phyloP scores from a whole-genome alignment of 2,888 invertebrate genomes.

The Sphaerophoria rueppellii region DNA sequence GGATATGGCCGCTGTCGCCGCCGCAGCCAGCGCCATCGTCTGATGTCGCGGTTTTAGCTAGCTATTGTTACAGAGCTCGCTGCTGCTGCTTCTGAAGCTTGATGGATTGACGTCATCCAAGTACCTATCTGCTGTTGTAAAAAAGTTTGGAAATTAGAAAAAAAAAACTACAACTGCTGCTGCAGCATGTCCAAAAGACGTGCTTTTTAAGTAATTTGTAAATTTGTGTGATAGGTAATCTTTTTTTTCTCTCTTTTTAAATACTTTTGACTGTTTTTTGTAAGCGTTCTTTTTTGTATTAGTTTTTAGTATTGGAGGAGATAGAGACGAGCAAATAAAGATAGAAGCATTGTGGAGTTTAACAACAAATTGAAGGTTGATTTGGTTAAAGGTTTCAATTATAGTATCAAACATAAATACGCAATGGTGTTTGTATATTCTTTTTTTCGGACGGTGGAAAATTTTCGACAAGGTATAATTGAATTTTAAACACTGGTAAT shows the following conservation, averaged over 20 bases:
- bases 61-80: constrained; percentile 5
- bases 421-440: too few relatives aligned
- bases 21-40: background rate
- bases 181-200: constrained; percentile 70
- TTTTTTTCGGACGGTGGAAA: too few relatives aligned
- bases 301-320: background rate
- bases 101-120: constrained; percentile 67
- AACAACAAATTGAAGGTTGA: constrained; percentile 69
- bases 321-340: constrained; percentile 6
- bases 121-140: constrained; percentile 41
- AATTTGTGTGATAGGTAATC: constrained; percentile 46
- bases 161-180: constrained; percentile 30
- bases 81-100: constrained; percentile 33
- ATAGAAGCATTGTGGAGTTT: constrained; percentile 58
- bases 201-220: constrained; percentile 70
- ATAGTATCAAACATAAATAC: constrained; percentile 52
- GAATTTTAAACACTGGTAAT: too few relatives aligned
- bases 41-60: constrained; percentile 3
- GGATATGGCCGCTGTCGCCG: background rate
- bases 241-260: constrained; percentile 38
- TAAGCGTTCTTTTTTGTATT: constrained; percentile 20
- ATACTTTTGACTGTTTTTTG: constrained; percentile 15
- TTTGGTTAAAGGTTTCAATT: constrained; percentile 65
- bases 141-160: constrained; percentile 31
- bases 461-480: too few relatives aligned